Base-by-base conservation (phyloP, 1,140 invertebrate species). In the Bursaphelenchus mucronatus region DNA sequence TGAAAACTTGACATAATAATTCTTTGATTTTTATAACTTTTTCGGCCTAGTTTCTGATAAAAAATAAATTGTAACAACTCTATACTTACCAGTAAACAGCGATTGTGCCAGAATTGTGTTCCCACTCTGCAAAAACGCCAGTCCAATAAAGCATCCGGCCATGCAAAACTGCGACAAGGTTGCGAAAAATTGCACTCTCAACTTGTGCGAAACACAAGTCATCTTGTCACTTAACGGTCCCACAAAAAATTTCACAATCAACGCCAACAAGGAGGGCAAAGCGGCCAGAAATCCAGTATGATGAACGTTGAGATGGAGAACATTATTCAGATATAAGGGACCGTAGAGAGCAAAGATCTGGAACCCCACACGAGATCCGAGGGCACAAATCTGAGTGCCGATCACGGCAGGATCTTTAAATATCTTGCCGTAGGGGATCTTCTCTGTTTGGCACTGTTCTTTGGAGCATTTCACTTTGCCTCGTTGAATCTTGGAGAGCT, bases 261-360 rank as follows among this genome's bases (percentile, higher is more conserved):
- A 40, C n/a, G 69, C 72, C 40, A 72, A 41, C 13, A 75, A 59
- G 11, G 47, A 63, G 15, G 73, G 74, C 40, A 75, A 30, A 1
- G 73, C 73, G 8, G 69, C 57, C 17, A 70, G 63, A 57, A 75
- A 64, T 1, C 75, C 70, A 40, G 75, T 78, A 3, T 64, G 58
- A 46, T 66, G 59, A 15, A 76, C 64, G 46, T 75, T 61, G 41
- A 76, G 67, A 50, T 43, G 17, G 13, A 63, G n/a, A 41, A 75
- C 76, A 41, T 76, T 79, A 21, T 78, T 78, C 40, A 76, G 52
- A 67, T 76, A 76, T n/a, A 68, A 73, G 47, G 75, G 75, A 10
- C 75, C 75, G 52, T 76, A 76, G 41, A 76, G 76, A 49, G 69
- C 63, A 44, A 76, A 76, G 21, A 76, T 68, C n/a, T 79, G 54